A percentile compares a stretch with the other conserved stretches of the same genome.
Conservation (phyloP, 2,797 vertebrate genomes). For the Tenualosa ilisha region DNA sequence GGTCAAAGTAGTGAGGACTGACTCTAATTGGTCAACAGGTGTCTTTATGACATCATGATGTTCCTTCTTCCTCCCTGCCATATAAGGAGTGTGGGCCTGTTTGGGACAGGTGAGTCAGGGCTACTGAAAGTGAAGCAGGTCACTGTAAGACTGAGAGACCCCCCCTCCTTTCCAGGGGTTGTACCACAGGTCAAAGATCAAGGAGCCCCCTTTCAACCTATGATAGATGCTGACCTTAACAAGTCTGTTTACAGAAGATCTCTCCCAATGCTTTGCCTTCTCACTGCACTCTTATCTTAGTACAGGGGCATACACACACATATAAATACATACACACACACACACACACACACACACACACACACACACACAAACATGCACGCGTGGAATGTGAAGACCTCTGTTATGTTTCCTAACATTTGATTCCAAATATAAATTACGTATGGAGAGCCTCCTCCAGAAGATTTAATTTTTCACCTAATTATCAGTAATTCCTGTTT, state of each 20-base stretch:
- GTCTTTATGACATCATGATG: not conserved
- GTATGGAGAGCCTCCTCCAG: not conserved
- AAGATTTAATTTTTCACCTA: not conserved
- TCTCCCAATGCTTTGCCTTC: slow-evolving; percentile 60
- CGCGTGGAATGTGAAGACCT: slow-evolving; percentile 64
- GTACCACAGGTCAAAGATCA: slow-evolving; percentile 43
- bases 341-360: not conserved
- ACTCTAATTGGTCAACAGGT: not conserved
- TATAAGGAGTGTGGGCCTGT: slow-evolving; percentile 40
- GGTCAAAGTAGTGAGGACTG: slow-evolving; percentile 7
- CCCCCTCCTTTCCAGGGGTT: slow-evolving; percentile 39
- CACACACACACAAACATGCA: slow-evolving; percentile 33
- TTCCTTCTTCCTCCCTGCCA: slow-evolving; percentile 34
- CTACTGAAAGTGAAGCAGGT: slow-evolving; percentile 40
- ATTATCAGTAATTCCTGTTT: not conserved
- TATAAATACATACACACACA: slow-evolving; percentile 22
- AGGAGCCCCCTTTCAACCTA: slow-evolving; percentile 38
- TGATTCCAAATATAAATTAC: slow-evolving; percentile 48
- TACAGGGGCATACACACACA: slow-evolving; percentile 61
- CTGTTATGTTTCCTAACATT: slow-evolving; percentile 70
- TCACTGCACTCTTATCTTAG: slow-evolving; percentile 59
- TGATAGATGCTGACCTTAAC: slow-evolving; percentile 45
- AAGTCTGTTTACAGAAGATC: slow-evolving; percentile 61
- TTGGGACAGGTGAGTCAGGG: slow-evolving; percentile 32
- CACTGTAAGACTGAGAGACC: slow-evolving; percentile 42